These are phyloP conservation scores for Propithecus perrieri DNA, from an alignment of 2,797 vertebrate species.

Conservation along the genomic window DNA sequence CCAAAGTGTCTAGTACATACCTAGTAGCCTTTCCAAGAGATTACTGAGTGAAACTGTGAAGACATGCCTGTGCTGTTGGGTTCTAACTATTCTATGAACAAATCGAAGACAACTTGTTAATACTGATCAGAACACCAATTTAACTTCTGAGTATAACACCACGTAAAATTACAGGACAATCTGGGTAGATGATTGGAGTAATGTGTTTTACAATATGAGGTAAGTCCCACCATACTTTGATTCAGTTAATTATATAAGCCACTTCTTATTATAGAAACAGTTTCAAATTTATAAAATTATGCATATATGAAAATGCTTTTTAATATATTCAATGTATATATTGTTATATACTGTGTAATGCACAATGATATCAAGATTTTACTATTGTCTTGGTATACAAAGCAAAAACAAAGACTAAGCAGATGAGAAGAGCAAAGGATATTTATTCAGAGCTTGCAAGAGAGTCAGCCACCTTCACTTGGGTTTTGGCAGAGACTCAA, in stretches of 20 bases:
- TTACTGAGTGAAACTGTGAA: neutral
- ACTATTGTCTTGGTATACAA: neutral
- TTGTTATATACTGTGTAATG: neutral
- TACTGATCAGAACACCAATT: neutral
- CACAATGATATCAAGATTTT: neutral
- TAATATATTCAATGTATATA: neutral
- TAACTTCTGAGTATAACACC: neutral
- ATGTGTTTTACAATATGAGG: neutral
- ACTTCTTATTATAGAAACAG: neutral
- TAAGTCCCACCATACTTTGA: neutral
- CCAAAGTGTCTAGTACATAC: neutral
- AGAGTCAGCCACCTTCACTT: neutral
- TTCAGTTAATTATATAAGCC: neutral
- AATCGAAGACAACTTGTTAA: neutral
- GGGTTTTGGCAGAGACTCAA: neutral
- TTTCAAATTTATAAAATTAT: neutral
- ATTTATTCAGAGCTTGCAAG: neutral
- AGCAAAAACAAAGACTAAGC: neutral
- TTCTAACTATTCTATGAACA: neutral
- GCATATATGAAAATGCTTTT: neutral
- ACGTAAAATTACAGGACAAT: neutral
- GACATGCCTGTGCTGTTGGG: neutral
- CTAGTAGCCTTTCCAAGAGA: neutral
- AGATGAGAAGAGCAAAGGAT: neutral
- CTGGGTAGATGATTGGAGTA: neutral